Evolutionary conservation across 2,888 invertebrate genomes (phyloP), one percentile per base, ranked within the genome.

Genomic region (Agrochola lota): DNA sequence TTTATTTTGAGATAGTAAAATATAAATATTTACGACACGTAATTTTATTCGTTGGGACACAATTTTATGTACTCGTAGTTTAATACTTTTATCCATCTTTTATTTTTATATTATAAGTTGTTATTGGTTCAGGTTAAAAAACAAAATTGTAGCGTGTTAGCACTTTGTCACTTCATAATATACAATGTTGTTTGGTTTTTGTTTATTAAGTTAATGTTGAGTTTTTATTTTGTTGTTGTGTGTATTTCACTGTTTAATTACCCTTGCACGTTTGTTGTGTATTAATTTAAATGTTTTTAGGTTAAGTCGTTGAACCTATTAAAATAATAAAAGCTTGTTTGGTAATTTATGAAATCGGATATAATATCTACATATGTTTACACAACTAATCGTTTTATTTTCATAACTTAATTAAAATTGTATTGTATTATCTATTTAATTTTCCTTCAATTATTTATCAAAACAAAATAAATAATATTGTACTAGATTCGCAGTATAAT

Each of bases 301-400:
- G 49, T 63, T 64, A 30, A 57, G 15, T 26, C 7, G 1, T 63
- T 52, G 9, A 17, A 35, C 0, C 6, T 64, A 66, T n/a, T 26
- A 57, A 78, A 52, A n/a, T 20, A 60, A 23, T 20, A n/a, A 6
- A 35, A n/a, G 57, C 69, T 74, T 74, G 40, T 64, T 43, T 8
- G 26, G 62, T 46, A 35, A 86, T 71, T 84, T 84, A 84, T 72
- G 80, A 80, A 84, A 83, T 80, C 70, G 0, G 17, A 57, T 17
- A 43, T 1, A 9, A 26, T 40, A 43, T n/a, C 2, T 30, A n/a
- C n/a, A n/a, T n/a, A 43, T 12, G 8, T 30, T 17, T 46, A 17
- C 5, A 43, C 59, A 43, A 46, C 0, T 7, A 46, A 20, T 2
- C 4, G 15, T 49, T 35, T 15, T n/a, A 40, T 20, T 30, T 30